phyloP scores from a whole-genome alignment of 2,888 invertebrate species.

The Gisinianus flammeolus region DNA sequence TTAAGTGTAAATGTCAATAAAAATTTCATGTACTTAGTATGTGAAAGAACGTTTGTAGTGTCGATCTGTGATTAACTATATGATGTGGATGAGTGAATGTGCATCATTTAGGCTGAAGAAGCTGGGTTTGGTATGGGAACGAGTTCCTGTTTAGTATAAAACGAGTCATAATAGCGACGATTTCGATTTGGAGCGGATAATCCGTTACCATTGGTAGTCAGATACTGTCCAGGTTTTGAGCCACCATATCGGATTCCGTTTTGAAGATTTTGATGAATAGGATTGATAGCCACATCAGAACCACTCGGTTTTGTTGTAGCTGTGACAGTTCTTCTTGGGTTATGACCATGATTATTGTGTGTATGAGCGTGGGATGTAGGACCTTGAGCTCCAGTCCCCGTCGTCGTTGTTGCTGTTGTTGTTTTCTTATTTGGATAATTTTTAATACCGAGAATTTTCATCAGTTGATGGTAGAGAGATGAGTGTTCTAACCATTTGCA shows the following conservation, averaged over 20 bases:
- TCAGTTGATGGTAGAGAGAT: constrained; percentile 34
- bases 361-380: background rate
- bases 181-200: background rate
- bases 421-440: constrained; percentile 21
- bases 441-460: constrained; percentile 30
- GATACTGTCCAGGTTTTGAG: constrained; percentile 11
- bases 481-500: constrained; percentile 33
- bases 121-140: background rate
- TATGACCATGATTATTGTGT: background rate
- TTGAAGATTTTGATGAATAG: constrained; percentile 27
- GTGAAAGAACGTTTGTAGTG: too few relatives aligned
- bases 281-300: constrained; percentile 27
- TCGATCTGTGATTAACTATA: too few relatives aligned
- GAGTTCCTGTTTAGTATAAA: constrained; percentile 16
- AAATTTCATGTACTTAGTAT: too few relatives aligned
- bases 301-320: background rate
- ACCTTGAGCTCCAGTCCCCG: background rate
- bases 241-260: constrained; percentile 34
- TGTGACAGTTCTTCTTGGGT: background rate
- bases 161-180: constrained; percentile 33
- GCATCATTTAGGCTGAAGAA: too few relatives aligned
- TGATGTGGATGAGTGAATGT: too few relatives aligned
- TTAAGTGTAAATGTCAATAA: too few relatives aligned
- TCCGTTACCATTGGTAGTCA: background rate
- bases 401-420: background rate